Conservation (phyloP, 2,888 invertebrate species). For the Lasioglossum marginatum region DNA sequence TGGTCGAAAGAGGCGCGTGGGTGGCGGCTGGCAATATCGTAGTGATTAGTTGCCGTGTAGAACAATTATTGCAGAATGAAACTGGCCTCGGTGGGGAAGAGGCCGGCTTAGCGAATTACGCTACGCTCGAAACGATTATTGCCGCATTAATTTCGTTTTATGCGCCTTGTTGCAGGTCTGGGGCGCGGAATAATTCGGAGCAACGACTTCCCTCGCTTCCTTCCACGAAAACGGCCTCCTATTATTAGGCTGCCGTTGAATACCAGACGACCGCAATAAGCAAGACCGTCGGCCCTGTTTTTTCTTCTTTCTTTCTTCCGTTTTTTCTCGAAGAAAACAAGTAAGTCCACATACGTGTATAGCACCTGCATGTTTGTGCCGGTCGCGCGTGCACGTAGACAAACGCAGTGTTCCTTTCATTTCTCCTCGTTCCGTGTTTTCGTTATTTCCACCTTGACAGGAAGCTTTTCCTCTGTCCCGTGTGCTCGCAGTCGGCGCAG, state of each 20-base stretch:
- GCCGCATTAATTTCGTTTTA: constrained; percentile 71
- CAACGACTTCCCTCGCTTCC: constrained; percentile 63
- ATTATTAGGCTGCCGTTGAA: constrained; percentile 66
- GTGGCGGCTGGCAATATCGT: constrained; percentile 49
- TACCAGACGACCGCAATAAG: constrained; percentile 65
- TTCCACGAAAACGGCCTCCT: constrained; percentile 64
- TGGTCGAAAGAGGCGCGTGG: constrained; percentile 8
- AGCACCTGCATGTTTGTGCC: constrained; percentile 3
- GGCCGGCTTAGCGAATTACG: constrained; percentile 58
- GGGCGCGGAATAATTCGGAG: constrained; percentile 69
- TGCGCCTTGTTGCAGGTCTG: constrained; percentile 71
- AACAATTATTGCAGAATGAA: constrained; percentile 72
- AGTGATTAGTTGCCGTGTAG: constrained; percentile 69
- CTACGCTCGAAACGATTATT: constrained; percentile 68
- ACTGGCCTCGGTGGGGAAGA: constrained; percentile 42
- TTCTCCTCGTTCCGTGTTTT: neutral
- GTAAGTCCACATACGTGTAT: constrained; percentile 24
- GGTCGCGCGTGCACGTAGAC: neutral
- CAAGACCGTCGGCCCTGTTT: constrained; percentile 34
- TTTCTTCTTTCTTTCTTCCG: neutral
- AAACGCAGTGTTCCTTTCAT: neutral
- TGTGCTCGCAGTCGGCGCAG: neutral
- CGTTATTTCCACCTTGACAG: neutral
- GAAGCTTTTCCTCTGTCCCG: neutral
- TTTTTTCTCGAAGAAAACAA: constrained; percentile 15